Evolutionary conservation across 2,113 vertebrate species (phyloP).

Genomic region (Bambusicola thoracicus): DNA sequence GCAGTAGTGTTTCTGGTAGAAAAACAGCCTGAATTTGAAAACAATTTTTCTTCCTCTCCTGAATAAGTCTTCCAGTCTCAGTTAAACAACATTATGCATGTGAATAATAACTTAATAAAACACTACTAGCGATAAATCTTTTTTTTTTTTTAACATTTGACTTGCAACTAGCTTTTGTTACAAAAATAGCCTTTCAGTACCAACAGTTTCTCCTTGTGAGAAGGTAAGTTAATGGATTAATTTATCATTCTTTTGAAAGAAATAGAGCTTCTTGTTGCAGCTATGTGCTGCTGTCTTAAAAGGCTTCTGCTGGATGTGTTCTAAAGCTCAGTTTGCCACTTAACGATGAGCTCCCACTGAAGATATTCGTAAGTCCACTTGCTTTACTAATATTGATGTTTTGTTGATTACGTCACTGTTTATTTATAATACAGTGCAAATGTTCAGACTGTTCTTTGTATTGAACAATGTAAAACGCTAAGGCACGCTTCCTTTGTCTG

Average conservation of each 20-base stretch:
- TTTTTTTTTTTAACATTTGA: neutral
- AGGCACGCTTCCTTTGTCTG: neutral
- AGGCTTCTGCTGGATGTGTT: neutral
- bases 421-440: neutral
- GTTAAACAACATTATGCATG: neutral
- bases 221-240: neutral
- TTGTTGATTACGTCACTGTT: neutral
- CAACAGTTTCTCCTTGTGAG: neutral
- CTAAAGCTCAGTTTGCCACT: neutral
- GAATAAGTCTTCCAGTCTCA: neutral
- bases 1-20: neutral
- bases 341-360: neutral
- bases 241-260: neutral
- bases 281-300: neutral
- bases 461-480: neutral
- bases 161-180: neutral
- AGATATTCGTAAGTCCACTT: neutral
- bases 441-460: neutral
- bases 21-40: neutral
- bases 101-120: neutral
- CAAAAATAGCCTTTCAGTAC: neutral
- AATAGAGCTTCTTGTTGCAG: neutral
- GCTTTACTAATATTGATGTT: neutral
- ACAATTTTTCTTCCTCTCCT: neutral
- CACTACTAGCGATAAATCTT: neutral